These are phyloP conservation scores for Sitta europaea DNA, from an alignment of 2,113 vertebrate genomes.

Conservation along the genomic window DNA sequence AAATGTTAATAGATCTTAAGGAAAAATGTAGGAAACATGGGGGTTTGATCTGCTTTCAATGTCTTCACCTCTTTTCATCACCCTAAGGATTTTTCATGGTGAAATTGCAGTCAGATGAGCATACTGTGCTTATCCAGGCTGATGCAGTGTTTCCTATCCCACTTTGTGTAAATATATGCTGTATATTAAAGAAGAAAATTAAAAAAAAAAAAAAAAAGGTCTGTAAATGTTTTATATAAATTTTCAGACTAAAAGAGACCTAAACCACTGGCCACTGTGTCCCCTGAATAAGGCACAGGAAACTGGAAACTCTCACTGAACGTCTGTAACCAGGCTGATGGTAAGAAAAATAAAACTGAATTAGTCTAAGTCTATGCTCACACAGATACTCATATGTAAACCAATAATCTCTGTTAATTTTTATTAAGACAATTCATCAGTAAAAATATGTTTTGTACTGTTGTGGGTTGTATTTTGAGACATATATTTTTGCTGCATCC, in stretches of 20 bases:
- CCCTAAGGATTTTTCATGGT: neutral
- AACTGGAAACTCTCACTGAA: neutral
- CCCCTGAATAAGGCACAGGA: neutral
- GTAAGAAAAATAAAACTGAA: neutral
- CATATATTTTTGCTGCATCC: neutral
- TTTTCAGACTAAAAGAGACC: neutral
- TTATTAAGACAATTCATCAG: neutral
- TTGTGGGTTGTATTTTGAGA: neutral
- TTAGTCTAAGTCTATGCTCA: neutral
- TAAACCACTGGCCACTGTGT: neutral
- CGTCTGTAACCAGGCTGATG: accelerated
- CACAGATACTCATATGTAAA: neutral
- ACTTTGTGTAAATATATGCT: neutral
- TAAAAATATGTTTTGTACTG: neutral
- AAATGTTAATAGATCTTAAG: neutral
- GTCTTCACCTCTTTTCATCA: neutral
- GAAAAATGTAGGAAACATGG: neutral
- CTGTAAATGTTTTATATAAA: neutral
- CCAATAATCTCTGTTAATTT: neutral
- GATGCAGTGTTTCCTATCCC: neutral
- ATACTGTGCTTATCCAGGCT: neutral
- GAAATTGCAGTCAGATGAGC: neutral
- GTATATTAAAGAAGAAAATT: neutral
- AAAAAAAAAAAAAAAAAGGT: neutral
- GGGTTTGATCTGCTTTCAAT: neutral